Conservation (phyloP, 2,888 invertebrate genomes). For the Portevinia maculata region DNA sequence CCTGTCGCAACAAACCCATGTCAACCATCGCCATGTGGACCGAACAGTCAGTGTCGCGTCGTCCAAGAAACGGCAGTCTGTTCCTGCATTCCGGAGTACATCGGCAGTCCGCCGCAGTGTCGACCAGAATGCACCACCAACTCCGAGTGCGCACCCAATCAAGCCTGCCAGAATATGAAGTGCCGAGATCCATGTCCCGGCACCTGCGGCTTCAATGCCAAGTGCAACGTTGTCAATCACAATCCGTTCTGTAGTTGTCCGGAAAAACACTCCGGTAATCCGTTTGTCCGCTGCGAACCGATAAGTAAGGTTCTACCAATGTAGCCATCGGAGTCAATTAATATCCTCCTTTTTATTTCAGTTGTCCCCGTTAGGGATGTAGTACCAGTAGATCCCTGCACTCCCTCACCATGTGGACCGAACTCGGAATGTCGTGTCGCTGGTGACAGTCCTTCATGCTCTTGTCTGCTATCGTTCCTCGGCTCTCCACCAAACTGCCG, state of each 20-base stretch:
- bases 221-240: constrained; percentile 89
- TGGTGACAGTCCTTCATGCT: constrained; percentile 83
- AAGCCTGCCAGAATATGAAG: constrained; percentile 89
- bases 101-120: constrained; percentile 89
- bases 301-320: constrained; percentile 78
- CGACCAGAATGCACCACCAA: constrained; percentile 89
- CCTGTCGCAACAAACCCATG: constrained; percentile 85
- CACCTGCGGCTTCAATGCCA: constrained; percentile 88
- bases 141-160: constrained; percentile 87
- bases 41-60: constrained; percentile 88
- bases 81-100: constrained; percentile 86
- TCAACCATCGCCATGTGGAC: constrained; percentile 88
- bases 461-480: constrained; percentile 85
- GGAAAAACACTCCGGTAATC: constrained; percentile 87
- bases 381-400: constrained; percentile 84
- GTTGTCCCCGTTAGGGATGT: constrained; percentile 76
- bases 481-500: constrained; percentile 87
- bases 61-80: constrained; percentile 87
- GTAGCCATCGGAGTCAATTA: not conserved
- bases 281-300: constrained; percentile 85
- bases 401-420: constrained; percentile 88
- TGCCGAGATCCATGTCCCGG: constrained; percentile 90
- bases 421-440: constrained; percentile 87
- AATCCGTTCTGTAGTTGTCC: constrained; percentile 89
- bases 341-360: constrained; percentile 18